These are phyloP conservation scores for Platalea minor DNA, from an alignment of 2,797 vertebrate species.

Conservation along the genomic window DNA sequence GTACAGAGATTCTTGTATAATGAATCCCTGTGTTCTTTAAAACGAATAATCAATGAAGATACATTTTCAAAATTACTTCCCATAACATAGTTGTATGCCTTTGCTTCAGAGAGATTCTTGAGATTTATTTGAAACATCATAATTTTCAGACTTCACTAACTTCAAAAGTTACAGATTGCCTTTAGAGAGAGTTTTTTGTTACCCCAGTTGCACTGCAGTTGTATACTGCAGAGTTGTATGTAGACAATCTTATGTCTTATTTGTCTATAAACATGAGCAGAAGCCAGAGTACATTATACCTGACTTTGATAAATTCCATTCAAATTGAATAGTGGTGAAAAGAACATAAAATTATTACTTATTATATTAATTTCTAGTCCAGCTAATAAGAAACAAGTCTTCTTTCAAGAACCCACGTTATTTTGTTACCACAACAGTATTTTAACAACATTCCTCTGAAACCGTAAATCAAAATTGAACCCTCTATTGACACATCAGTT, in stretches of 20 bases:
- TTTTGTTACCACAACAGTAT: neutral
- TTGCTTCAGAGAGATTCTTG: neutral
- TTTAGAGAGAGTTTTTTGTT: neutral
- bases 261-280: neutral
- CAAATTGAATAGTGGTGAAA: neutral
- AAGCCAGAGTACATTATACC: neutral
- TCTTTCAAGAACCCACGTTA: neutral
- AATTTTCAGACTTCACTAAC: neutral
- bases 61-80: conserved; percentile 22
- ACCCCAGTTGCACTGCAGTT: neutral
- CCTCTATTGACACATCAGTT: neutral
- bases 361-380: neutral
- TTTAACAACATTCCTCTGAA: neutral
- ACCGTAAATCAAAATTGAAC: neutral
- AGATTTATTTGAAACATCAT: conserved; percentile 9
- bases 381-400: neutral
- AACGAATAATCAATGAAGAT: conserved; percentile 6
- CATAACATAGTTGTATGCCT: neutral
- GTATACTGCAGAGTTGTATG: neutral
- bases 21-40: conserved; percentile 6
- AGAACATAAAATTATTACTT: neutral
- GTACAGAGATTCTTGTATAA: neutral
- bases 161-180: neutral
- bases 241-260: neutral
- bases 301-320: neutral